phyloP scores from a whole-genome alignment of 2,888 invertebrate genomes.

The Epirrhoe tristata region DNA sequence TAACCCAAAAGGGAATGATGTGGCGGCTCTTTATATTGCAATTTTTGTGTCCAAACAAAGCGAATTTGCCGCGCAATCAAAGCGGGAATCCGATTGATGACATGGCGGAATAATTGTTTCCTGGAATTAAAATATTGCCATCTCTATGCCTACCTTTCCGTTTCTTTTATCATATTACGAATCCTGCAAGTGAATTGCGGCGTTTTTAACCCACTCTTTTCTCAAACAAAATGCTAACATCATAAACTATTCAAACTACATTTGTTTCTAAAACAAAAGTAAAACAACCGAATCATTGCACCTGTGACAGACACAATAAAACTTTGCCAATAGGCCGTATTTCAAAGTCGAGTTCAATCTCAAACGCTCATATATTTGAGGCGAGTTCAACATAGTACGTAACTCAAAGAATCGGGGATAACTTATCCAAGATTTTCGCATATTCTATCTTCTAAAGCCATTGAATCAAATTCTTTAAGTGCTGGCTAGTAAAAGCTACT shows the following conservation, averaged over 20 bases:
- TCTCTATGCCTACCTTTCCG: slow-evolving; percentile 63
- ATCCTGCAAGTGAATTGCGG: background rate
- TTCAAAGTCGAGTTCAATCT: slow-evolving; percentile 81
- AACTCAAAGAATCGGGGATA: slow-evolving; percentile 75
- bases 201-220: slow-evolving; percentile 14
- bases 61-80: slow-evolving; percentile 86
- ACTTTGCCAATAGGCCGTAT: slow-evolving; percentile 84
- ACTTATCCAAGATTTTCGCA: slow-evolving; percentile 71
- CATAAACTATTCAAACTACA: slow-evolving; percentile 41
- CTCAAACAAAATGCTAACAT: slow-evolving; percentile 29
- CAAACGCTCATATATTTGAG: slow-evolving; percentile 81
- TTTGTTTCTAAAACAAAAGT: slow-evolving; percentile 60
- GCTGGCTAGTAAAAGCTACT: slow-evolving; percentile 20
- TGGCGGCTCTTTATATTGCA: slow-evolving; percentile 86
- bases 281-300: slow-evolving; percentile 70
- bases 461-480: slow-evolving; percentile 32
- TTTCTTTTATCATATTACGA: background rate
- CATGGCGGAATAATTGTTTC: slow-evolving; percentile 85
- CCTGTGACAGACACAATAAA: slow-evolving; percentile 81
- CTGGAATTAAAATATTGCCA: slow-evolving; percentile 81
- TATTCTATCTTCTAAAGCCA: slow-evolving; percentile 63
- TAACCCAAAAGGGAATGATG: slow-evolving; percentile 85
- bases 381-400: slow-evolving; percentile 68
- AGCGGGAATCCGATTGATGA: slow-evolving; percentile 85
- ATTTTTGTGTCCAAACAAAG: slow-evolving; percentile 86